A percentile compares a stretch with the other conserved stretches of the same genome.
Evolutionary conservation across 2,888 invertebrate genomes (phyloP).

Genomic region (Maniola hyperantus): DNA sequence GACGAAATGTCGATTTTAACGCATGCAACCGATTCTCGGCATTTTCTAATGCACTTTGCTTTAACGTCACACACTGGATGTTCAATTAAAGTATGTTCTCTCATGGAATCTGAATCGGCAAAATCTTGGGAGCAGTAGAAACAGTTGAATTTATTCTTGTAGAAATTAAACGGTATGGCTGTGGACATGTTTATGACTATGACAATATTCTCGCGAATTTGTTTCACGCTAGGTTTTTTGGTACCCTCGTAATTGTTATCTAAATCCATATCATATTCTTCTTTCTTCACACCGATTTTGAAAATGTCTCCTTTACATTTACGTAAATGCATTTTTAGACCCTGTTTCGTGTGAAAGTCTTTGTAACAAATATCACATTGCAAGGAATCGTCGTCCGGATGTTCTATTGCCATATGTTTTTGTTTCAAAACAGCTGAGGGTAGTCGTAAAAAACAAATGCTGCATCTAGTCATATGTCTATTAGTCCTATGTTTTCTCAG

Average conservation of each 20-base stretch:
- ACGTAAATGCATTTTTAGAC: slow-evolving; percentile 67
- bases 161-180: slow-evolving; percentile 75
- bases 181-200: slow-evolving; percentile 76
- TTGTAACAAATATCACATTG: slow-evolving; percentile 69
- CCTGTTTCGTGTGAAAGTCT: slow-evolving; percentile 73
- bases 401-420: slow-evolving; percentile 70
- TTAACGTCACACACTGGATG: slow-evolving; percentile 70
- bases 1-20: slow-evolving; percentile 73
- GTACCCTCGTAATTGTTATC: slow-evolving; percentile 61
- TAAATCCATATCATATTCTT: slow-evolving; percentile 62
- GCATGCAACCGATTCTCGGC: slow-evolving; percentile 71
- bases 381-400: slow-evolving; percentile 70
- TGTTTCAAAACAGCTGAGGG: slow-evolving; percentile 70
- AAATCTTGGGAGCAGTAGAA: slow-evolving; percentile 77
- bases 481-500: slow-evolving; percentile 69
- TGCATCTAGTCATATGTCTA: slow-evolving; percentile 66
- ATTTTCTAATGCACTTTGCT: slow-evolving; percentile 71
- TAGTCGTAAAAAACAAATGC: slow-evolving; percentile 65
- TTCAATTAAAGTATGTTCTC: slow-evolving; percentile 66
- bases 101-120: slow-evolving; percentile 67
- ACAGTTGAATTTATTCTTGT: slow-evolving; percentile 75
- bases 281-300: slow-evolving; percentile 60
- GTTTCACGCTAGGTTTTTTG: slow-evolving; percentile 70
- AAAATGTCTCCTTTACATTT: slow-evolving; percentile 66
- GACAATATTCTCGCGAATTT: slow-evolving; percentile 70